Evolutionary conservation across 1,140 invertebrate genomes (phyloP).

Genomic region (Heliothis subflexa): DNA sequence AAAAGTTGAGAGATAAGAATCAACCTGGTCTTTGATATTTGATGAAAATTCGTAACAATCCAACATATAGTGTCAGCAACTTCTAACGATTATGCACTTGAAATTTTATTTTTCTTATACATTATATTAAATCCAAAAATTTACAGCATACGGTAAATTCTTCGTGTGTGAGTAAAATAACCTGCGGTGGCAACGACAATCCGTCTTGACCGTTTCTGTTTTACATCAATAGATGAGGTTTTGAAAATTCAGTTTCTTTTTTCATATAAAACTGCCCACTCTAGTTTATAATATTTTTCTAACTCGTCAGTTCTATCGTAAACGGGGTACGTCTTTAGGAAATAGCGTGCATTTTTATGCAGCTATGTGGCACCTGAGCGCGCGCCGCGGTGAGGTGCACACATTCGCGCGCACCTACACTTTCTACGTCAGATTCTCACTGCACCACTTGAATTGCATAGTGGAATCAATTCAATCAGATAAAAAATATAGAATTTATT

Average conservation of each 20-base stretch:
- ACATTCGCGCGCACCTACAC: neutral
- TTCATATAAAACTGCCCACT: neutral
- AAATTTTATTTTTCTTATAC: too few relatives aligned
- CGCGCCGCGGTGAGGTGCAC: neutral
- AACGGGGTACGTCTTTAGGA: slow-evolving; percentile 18
- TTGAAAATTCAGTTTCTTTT: neutral
- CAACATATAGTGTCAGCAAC: too few relatives aligned
- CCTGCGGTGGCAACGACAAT: too few relatives aligned
- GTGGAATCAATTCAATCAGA: neutral
- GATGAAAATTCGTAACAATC: too few relatives aligned
- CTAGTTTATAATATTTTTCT: neutral
- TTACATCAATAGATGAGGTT: neutral
- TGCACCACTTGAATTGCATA: slow-evolving; percentile 1
- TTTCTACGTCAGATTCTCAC: slow-evolving; percentile 37
- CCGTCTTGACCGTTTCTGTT: too few relatives aligned
- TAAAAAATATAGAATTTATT: neutral
- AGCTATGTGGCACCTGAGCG: neutral
- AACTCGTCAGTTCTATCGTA: neutral
- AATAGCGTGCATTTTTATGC: slow-evolving; percentile 27
- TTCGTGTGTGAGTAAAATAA: too few relatives aligned
- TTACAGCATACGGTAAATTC: too few relatives aligned
- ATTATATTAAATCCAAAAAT: too few relatives aligned
- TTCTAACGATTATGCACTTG: too few relatives aligned
- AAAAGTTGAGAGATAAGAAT: too few relatives aligned
- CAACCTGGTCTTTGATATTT: too few relatives aligned